Base-by-base conservation (phyloP, 2,797 vertebrate species). In the Diplodus sargus region DNA sequence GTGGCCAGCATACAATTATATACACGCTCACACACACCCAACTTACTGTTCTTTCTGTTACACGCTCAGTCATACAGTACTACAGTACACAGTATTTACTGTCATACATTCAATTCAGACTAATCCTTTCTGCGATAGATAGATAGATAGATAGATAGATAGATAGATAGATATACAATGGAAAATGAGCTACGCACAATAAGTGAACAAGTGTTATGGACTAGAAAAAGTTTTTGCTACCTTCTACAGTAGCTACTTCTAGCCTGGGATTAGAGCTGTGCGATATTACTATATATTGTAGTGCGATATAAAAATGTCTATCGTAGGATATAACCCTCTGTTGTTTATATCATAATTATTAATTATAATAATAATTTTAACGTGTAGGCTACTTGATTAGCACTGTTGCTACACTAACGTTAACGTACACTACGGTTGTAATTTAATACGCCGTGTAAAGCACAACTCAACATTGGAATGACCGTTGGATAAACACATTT, bases 1-100 rank as follows among this genome's bases (percentile, higher is more conserved):
- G 62, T 76, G 64, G 77, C 63, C 54, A 66, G 53, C 60, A 82
- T 74, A 73, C 58, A 74, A 53, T 76, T 72, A 63, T 43, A 70
- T 60, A 63, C 45, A 85, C 52, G 60, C 53, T 73, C 14, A 14
- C 45, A 76, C 11, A 66, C 42, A 58, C 8, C 47, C 8, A 47
- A 66, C 60, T 59, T 34, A 48, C 52, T 63, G 16, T 39, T 39
- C 54, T 64, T 75, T 60, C 52, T 25, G 17, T 74, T 64, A 42
- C n/a, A 64, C 10, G 9, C 69, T 73, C 25, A 45, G 4, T 49
- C 28, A 54, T 56, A 71, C 23, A 64, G 18, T 23, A 69, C 12
- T 39, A 39, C 39, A 39, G 34, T 10, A 39, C 34, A 39, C 34
- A 39, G 39, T 39, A 39, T 39, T 11, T 11, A 11, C 39, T 39